A percentile compares a stretch with the other conserved stretches of the same genome.
Evolutionary conservation across 2,888 invertebrate species (phyloP).

Genomic region (Torymus auratus): DNA sequence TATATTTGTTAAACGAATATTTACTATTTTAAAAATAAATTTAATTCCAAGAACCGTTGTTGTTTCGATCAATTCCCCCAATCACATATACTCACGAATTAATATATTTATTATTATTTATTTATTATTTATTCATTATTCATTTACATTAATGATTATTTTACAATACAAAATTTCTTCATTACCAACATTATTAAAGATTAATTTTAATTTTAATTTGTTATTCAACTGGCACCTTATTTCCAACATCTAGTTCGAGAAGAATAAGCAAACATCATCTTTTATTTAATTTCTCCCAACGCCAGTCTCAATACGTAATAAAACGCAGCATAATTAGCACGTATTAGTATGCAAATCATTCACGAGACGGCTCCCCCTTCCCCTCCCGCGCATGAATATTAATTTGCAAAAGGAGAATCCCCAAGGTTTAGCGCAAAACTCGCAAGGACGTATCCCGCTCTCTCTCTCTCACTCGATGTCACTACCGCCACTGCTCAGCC

Average conservation of each 20-base stretch:
- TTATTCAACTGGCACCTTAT: no score
- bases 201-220: no score
- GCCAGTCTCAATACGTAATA: conserved; percentile 28
- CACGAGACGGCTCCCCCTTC: conserved; percentile 16
- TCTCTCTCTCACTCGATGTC: not conserved
- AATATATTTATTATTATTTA: no score
- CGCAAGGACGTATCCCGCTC: no score
- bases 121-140: no score
- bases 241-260: not conserved
- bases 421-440: no score
- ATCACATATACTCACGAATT: not conserved
- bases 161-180: no score
- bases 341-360: conserved; percentile 48
- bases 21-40: conserved; percentile 60
- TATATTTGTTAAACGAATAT: conserved; percentile 60
- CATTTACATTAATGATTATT: no score
- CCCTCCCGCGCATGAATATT: conserved; percentile 50
- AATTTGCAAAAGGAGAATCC: conserved; percentile 27
- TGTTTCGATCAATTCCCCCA: not conserved
- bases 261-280: not conserved
- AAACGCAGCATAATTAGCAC: conserved; percentile 35
- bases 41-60: conserved; percentile 50
- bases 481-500: not conserved
- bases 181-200: no score
- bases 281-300: not conserved